These are phyloP conservation scores for Drosophila grimshawi DNA, from an alignment of 1,140 invertebrate species.

Conservation along the genomic window DNA sequence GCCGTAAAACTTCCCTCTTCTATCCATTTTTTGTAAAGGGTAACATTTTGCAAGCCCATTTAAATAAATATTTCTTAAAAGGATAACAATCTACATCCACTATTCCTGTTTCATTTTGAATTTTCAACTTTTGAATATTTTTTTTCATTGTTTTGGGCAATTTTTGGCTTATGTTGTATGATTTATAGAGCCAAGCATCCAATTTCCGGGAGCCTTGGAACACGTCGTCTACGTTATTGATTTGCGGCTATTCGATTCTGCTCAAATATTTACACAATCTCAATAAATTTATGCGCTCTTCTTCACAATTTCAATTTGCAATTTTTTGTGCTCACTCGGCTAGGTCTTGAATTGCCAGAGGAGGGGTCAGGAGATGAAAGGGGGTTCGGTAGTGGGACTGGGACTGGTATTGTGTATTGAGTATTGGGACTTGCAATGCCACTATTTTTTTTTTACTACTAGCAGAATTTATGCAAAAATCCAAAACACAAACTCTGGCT, in stretches of 20 bases:
- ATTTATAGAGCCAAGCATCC: constrained; percentile 39
- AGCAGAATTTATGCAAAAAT: constrained; percentile 75
- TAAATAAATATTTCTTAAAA: too few relatives aligned
- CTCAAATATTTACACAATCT: constrained; percentile 81
- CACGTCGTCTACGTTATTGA: constrained; percentile 31
- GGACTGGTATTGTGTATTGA: background rate
- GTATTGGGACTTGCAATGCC: constrained; percentile 19
- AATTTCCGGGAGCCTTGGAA: constrained; percentile 44
- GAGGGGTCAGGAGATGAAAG: background rate
- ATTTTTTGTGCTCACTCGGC: constrained; percentile 31
- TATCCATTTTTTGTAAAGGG: background rate
- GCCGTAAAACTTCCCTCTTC: too few relatives aligned
- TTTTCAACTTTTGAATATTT: background rate
- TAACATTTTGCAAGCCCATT: too few relatives aligned
- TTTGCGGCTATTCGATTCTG: constrained; percentile 55
- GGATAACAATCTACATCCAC: too few relatives aligned
- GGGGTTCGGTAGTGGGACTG: background rate
- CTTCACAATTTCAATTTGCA: constrained; percentile 82
- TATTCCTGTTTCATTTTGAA: too few relatives aligned
- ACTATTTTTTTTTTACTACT: constrained; percentile 28
- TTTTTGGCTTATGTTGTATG: constrained; percentile 16
- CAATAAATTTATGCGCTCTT: constrained; percentile 82
- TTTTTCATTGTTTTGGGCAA: constrained; percentile 24
- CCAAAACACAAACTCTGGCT: constrained; percentile 33
- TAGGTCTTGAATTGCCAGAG: background rate